Base-by-base conservation (phyloP, 1,140 invertebrate genomes). In the Ips typographus region DNA sequence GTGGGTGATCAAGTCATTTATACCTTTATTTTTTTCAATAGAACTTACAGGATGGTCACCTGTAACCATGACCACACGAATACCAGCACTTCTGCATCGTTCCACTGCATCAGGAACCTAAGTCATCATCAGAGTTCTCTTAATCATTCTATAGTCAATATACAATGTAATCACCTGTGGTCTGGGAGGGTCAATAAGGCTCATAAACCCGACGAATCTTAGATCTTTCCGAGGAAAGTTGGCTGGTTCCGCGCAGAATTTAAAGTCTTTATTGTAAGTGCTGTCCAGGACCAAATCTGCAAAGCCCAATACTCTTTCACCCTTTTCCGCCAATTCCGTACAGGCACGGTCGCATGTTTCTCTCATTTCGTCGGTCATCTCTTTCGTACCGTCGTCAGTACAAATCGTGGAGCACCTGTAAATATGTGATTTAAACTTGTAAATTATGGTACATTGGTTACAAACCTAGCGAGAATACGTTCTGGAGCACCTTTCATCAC, bases 401-500 rank as follows among this genome's bases (percentile, higher is more conserved):
- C 90, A 80, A 65, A 96, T 90, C 1, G 86, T 89, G 5, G 83
- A 81, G 77, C 93, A 96, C 40, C 88, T 85, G 39, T 7, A 61
- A 62, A 62, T 47, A 8, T 49, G 22, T 22, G 44, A 22, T 22
- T 22, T 22, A 22, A 22, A 22, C 4, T 55, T 4, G 5, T 7
- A 55, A 55, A 55, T n/a, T n/a, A 55, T n/a, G 37, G 4, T 55
- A 7, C 7, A 1, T 4, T n/a, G 52, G 37, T 55, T 4, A 37
- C 7, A 41, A 65, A 70, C 68, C 69, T 65, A 39, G 93, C 90
- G 6, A 96, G 79, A 74, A 98, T 91, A 43, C 92, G 84, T 82
- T 98, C 95, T 1, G 95, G 95, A 37, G 95, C 95, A 2, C 95
- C 95, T 81, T 98, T 97, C 88, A 96, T 91, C 63, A 93, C 90